These are phyloP conservation scores for Atta cephalotes DNA, from an alignment of 1,140 invertebrate genomes.

Conservation along the genomic window DNA sequence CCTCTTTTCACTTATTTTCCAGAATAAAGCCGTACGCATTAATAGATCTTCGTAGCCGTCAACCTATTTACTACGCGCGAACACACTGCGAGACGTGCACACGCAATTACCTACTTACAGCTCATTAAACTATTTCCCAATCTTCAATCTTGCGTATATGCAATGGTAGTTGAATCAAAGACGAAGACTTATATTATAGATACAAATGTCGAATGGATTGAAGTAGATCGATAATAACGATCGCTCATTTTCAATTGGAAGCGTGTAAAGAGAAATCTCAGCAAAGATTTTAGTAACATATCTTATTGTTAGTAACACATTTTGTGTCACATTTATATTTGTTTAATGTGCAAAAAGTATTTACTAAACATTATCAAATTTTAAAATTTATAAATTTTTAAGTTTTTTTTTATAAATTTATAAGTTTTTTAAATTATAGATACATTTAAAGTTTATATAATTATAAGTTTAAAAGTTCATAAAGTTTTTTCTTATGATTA, in stretches of 20 bases:
- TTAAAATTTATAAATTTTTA: not conserved
- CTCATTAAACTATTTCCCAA: slow-evolving; percentile 54
- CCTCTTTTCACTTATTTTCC: not conserved
- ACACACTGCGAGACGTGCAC: slow-evolving; percentile 8
- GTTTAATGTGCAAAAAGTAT: not conserved
- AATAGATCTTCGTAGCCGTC: slow-evolving; percentile 20
- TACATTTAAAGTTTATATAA: not conserved
- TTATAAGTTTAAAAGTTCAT: not conserved
- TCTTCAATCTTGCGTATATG: slow-evolving; percentile 28
- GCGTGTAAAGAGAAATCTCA: not conserved
- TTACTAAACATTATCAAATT: not conserved
- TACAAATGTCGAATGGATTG: slow-evolving; percentile 17
- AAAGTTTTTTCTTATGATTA: not conserved
- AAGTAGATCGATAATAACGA: slow-evolving; percentile 12
- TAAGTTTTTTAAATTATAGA: not conserved
- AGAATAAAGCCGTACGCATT: slow-evolving; percentile 34
- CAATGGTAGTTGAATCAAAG: not conserved
- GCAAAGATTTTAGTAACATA: not conserved
- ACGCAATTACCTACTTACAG: slow-evolving; percentile 48
- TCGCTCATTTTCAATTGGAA: not conserved
- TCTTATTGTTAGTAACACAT: too few relatives aligned
- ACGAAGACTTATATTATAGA: not conserved
- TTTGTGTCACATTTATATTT: not conserved
- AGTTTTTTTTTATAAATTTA: too few relatives aligned
- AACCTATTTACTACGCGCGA: slow-evolving; percentile 13